Percentiles rank a stretch among this genome's conserved stretches.
phyloP scores from a whole-genome alignment of 2,113 vertebrate species.

The Sander lucioperca region DNA sequence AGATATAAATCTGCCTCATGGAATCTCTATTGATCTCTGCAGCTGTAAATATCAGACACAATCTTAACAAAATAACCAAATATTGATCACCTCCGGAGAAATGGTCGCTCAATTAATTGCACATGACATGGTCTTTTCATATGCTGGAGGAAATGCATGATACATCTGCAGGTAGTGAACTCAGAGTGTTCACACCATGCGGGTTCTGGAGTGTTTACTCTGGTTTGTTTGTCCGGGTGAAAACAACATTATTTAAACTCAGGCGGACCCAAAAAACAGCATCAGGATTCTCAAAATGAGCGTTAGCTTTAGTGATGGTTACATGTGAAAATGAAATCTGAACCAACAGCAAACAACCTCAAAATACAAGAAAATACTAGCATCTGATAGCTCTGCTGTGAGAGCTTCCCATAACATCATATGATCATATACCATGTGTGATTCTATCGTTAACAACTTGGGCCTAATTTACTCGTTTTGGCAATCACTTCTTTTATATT shows the following conservation, averaged over 20 bases:
- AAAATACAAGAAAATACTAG: not conserved
- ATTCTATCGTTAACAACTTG: too few relatives aligned
- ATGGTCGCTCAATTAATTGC: constrained; percentile 10
- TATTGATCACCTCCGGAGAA: constrained; percentile 31
- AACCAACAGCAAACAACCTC: not conserved
- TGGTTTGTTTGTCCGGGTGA: not conserved
- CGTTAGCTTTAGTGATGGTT: not conserved
- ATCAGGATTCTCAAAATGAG: not conserved
- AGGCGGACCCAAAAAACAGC: not conserved
- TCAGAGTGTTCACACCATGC: not conserved
- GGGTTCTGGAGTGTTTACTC: not conserved
- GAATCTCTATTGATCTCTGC: constrained; percentile 45
- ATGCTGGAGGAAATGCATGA: constrained; percentile 8
- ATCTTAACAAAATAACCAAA: constrained; percentile 37
- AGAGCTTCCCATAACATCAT: not conserved
- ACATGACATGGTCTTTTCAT: not conserved
- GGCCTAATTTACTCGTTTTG: too few relatives aligned
- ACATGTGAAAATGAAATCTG: constrained; percentile 16
- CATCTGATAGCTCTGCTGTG: not conserved
- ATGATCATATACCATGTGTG: too few relatives aligned
- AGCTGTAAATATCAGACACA: constrained; percentile 43
- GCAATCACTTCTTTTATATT: too few relatives aligned
- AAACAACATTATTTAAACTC: constrained; percentile 15
- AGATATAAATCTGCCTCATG: constrained; percentile 25
- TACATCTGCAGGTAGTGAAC: not conserved